Percentiles rank a stretch among this genome's conserved stretches.
Conservation (phyloP, 2,888 invertebrate species). For the Phragmatobia fuliginosa region DNA sequence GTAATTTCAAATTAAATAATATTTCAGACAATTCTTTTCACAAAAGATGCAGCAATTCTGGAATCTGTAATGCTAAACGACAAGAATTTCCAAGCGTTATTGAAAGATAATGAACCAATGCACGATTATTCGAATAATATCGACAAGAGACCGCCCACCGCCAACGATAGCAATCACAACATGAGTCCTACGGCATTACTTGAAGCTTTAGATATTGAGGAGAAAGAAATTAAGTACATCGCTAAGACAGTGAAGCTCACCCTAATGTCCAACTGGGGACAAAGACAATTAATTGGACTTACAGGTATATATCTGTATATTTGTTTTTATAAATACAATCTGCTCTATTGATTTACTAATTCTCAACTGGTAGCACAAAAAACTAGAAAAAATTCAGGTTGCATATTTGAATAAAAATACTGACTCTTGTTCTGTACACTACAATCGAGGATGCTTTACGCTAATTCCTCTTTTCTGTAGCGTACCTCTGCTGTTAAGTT, state of each 20-base stretch:
- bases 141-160: conserved; percentile 88
- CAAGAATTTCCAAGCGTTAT: conserved; percentile 74
- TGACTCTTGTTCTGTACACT: no score
- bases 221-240: conserved; percentile 67
- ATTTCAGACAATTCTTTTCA: conserved; percentile 93
- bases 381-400: no score
- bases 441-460: no score
- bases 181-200: conserved; percentile 61
- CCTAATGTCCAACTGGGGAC: conserved; percentile 89
- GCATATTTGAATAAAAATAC: no score
- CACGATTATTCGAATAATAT: conserved; percentile 55
- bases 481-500: no score
- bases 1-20: neutral
- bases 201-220: conserved; percentile 54
- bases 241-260: conserved; percentile 83
- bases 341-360: no score
- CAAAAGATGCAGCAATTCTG: conserved; percentile 91
- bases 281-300: conserved; percentile 86
- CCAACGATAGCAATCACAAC: conserved; percentile 74
- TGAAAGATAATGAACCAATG: conserved; percentile 74
- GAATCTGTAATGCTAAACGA: conserved; percentile 80
- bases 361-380: no score
- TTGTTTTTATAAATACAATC: no score
- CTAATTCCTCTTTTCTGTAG: no score
- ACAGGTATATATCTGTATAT: conserved; percentile 70